A percentile compares a stretch with the other conserved stretches of the same genome.
These are phyloP conservation scores for Lagenorhynchus albirostris DNA, from an alignment of 2,113 vertebrate species.

Conservation along the genomic window DNA sequence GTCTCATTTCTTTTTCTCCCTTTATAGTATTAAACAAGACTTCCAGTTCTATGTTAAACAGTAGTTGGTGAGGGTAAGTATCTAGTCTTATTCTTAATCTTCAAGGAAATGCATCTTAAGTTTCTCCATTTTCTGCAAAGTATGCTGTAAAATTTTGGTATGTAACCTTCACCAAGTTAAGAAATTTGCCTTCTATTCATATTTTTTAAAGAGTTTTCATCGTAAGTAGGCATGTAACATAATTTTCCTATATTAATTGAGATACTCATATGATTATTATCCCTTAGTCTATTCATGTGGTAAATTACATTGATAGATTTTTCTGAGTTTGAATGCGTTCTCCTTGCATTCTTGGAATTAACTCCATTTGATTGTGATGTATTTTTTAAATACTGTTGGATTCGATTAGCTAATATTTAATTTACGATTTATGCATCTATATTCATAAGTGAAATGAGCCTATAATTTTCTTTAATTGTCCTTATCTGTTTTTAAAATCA, in stretches of 20 bases:
- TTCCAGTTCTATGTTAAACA: conserved; percentile 16
- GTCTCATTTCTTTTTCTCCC: conserved; percentile 16
- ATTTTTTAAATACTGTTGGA: neutral
- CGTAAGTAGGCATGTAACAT: neutral
- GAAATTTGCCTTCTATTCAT: neutral
- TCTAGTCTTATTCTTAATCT: conserved; percentile 18
- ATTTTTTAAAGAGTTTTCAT: conserved; percentile 11
- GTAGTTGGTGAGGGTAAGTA: neutral
- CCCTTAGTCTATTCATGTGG: neutral
- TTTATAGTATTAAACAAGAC: neutral
- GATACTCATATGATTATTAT: neutral
- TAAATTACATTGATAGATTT: conserved; percentile 31
- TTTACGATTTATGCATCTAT: neutral
- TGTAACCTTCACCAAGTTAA: conserved; percentile 21
- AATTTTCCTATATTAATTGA: conserved; percentile 25
- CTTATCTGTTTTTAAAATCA: conserved; percentile 30
- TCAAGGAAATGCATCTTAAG: conserved; percentile 13
- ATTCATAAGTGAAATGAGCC: conserved; percentile 15
- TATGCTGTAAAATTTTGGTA: neutral
- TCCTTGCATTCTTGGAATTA: conserved; percentile 41
- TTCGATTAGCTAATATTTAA: conserved; percentile 10
- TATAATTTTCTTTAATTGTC: conserved; percentile 25
- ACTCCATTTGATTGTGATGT: neutral
- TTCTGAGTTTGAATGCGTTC: conserved; percentile 15
- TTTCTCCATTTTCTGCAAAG: conserved; percentile 24